Base-by-base conservation (phyloP, 2,888 invertebrate genomes). In the Erynnis tages region DNA sequence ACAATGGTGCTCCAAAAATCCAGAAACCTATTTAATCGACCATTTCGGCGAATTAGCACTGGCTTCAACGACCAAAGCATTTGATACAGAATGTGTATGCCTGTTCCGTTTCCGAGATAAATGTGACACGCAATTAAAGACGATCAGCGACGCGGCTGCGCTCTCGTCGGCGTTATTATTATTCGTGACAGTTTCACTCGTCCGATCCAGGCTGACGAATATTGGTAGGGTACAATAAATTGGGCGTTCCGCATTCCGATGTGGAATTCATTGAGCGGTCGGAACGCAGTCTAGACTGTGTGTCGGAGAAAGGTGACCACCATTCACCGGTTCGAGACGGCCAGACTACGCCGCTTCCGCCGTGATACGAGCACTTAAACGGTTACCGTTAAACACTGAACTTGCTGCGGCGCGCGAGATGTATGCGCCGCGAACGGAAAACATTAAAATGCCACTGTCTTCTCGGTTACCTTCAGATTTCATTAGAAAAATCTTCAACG, bases 261-360 rank as follows among this genome's bases (percentile, higher is more conserved):
- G 80, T 76, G 76, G 74, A 80, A 79, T 82, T 87, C 88, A 88
- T 87, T 87, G 85, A 88, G 81, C 71, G 83, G 77, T 75, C 76
- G 79, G 71, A 75, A 72, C 78, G 73, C 35, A 37, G 50, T 43
- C 87, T 83, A 88, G 87, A 88, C 88, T 76, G 80, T 81, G 79
- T 78, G 87, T 81, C 87, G 88, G 88, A 85, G 88, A 89, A 89
- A 89, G 88, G 88, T 88, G 83, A 82, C 85, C 87, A 82, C 85
- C 87, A 87, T 84, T 87, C 86, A 82, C 85, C 81, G 79, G 70
- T 34, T 25, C 73, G 78, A 71, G 71, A 65, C 73, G 63, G 71
- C 65, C 66, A 67, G 67, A 72, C 70, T 69, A 62, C 71, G 68
- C 71, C 76, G 70, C 73, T 73, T 75, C 71, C 61, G 48, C 32